Evolutionary conservation across 1,140 invertebrate genomes (phyloP), one percentile per base, ranked within the genome.

Genomic region (Drosophila parvula): DNA sequence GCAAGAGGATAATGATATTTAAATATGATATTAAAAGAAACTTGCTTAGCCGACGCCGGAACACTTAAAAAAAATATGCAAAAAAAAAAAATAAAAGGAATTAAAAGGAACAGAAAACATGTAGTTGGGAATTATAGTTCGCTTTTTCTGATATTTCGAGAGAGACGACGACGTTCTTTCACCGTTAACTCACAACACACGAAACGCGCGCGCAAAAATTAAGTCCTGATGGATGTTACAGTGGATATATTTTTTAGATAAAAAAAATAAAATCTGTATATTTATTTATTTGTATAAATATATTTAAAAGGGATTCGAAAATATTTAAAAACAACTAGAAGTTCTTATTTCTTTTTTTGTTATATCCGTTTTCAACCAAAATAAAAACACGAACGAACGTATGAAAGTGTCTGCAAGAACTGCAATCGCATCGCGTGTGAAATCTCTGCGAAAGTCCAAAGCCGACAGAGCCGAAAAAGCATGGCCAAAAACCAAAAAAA

Each of bases 341-440:
- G 14, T 30, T 38, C 30, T 11, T 28, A 55, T 63, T 64, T 34
- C 14, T 51, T 50, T 71, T 59, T 61, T 63, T 58, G 43, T 71
- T 62, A 55, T 36, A 70, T 69, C 58, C 55, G 48, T 64, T 64
- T 53, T 61, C 73, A 74, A 74, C 70, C 57, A 74, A 74, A 57
- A 50, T 65, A 79, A 82, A 82, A 82, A 82, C 63, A 78, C 88
- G 79, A 91, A 91, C 90, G 90, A 88, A 91, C 90, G 90, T 91
- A 85, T 90, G 90, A 90, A 91, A 84, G 90, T 91, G 81, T 91
- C 90, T 91, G 90, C 90, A 91, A 91, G 90, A 91, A 91, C 90
- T 91, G 90, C 90, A 91, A 90, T 85, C 90, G 90, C 90, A 91
- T 91, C 90, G 90, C 90, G 80, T 90, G 83, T 79, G 83, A 91